Evolutionary conservation across 2,113 vertebrate genomes (phyloP).

Genomic region (Psilopogon haemacephalus): DNA sequence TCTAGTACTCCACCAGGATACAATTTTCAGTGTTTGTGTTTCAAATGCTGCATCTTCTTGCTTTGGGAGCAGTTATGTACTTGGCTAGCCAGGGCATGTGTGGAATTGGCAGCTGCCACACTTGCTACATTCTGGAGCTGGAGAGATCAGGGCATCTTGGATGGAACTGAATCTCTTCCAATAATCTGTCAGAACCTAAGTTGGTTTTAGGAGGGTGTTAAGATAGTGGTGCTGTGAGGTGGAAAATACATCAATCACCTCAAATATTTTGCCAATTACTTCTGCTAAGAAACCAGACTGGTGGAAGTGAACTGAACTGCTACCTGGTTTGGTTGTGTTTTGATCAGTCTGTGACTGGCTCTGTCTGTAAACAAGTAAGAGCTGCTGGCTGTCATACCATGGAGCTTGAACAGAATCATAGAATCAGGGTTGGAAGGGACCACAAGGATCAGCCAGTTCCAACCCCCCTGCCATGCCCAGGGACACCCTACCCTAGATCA

Average conservation of each 20-base stretch:
- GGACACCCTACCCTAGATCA: no score
- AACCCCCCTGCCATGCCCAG: no score
- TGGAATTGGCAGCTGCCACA: neutral
- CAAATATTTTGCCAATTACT: neutral
- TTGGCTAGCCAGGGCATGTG: neutral
- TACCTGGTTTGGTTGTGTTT: neutral
- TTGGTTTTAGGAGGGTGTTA: neutral
- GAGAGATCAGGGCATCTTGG: neutral
- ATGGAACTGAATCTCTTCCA: neutral
- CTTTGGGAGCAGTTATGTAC: neutral
- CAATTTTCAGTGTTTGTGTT: neutral
- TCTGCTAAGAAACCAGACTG: neutral
- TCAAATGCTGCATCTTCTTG: no score
- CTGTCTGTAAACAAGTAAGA: neutral
- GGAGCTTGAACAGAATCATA: no score
- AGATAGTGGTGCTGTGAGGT: neutral
- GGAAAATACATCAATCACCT: neutral
- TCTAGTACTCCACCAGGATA: neutral
- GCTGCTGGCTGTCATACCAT: neutral
- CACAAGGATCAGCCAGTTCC: no score
- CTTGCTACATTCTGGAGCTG: neutral
- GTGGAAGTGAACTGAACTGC: neutral
- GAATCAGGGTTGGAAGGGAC: no score
- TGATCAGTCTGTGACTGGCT: neutral
- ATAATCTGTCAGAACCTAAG: neutral